Evolutionary conservation across 2,888 invertebrate species (phyloP).

Genomic region (Dinocampus coccinellae): DNA sequence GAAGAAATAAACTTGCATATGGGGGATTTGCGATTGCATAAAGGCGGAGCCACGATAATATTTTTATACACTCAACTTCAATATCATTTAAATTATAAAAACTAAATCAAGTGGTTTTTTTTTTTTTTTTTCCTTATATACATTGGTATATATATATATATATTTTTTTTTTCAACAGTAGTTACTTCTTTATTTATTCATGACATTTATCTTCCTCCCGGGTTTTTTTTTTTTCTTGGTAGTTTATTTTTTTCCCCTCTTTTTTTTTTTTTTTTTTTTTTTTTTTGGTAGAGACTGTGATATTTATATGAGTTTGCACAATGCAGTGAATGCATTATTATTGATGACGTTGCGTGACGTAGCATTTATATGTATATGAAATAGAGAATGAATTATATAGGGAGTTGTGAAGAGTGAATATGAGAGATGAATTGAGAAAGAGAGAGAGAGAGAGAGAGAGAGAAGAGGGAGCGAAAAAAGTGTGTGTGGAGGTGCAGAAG

Average conservation of each 20-base stretch:
- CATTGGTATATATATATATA: not conserved
- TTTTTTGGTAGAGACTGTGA: conserved; percentile 9
- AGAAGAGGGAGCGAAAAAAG: conserved; percentile 20
- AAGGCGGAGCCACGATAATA: conserved; percentile 12
- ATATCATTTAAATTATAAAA: not conserved
- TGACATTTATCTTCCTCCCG: no score
- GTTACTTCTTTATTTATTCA: no score
- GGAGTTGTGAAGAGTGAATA: no score
- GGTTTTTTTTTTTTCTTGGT: no score
- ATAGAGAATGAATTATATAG: not conserved
- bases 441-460: not conserved
- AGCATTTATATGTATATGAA: conserved; percentile 28
- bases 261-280: not conserved
- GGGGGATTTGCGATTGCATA: conserved; percentile 13
- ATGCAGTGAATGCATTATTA: conserved; percentile 49
- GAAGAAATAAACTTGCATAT: not conserved
- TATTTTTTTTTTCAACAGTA: not conserved
- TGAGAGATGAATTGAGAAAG: not conserved
- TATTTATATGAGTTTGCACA: not conserved
- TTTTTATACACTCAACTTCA: not conserved
- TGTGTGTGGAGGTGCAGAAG: not conserved
- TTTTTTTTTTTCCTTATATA: not conserved
- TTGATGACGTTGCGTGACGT: conserved; percentile 56
- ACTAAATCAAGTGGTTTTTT: not conserved
- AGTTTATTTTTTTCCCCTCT: no score